phyloP scores from a whole-genome alignment of 2,888 invertebrate genomes.

The Melanchra persicariae region DNA sequence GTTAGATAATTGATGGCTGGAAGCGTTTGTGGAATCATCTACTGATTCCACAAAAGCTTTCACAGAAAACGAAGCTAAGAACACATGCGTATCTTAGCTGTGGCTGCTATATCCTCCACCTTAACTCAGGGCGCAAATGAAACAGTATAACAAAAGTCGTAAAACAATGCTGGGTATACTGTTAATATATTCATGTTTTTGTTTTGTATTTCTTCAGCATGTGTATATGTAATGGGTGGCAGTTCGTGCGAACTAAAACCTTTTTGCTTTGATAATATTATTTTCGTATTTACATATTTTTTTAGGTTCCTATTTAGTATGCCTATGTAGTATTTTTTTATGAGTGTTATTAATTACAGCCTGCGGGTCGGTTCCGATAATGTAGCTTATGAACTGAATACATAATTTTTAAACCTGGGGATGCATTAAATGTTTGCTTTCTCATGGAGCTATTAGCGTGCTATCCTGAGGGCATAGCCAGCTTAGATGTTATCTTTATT shows the following conservation, averaged over 20 bases:
- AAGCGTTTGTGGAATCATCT: too few relatives aligned
- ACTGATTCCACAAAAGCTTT: too few relatives aligned
- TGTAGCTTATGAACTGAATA: conserved; percentile 9
- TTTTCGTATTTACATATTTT: conserved; percentile 30
- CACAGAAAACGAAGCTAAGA: too few relatives aligned
- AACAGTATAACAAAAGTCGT: conserved; percentile 53
- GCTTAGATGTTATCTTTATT: conserved; percentile 48
- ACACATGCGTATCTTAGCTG: background rate
- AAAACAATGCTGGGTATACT: conserved; percentile 56
- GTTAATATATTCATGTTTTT: conserved; percentile 64
- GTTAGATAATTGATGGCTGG: background rate
- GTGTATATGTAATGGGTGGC: conserved; percentile 22
- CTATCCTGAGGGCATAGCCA: conserved; percentile 15
- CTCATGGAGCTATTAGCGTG: background rate
- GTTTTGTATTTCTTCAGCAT: conserved; percentile 49
- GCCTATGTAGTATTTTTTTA: conserved; percentile 5
- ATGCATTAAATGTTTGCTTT: conserved; percentile 1
- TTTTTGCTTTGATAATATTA: conserved; percentile 46
- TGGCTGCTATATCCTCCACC: background rate
- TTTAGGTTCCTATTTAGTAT: conserved; percentile 19
- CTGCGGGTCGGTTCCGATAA: background rate
- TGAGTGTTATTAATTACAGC: conserved; percentile 35
- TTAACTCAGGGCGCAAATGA: conserved; percentile 34
- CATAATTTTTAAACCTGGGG: conserved; percentile 13
- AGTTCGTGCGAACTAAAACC: conserved; percentile 37